Base-by-base conservation (phyloP, 2,113 vertebrate species). In the Lipotes vexillifer region DNA sequence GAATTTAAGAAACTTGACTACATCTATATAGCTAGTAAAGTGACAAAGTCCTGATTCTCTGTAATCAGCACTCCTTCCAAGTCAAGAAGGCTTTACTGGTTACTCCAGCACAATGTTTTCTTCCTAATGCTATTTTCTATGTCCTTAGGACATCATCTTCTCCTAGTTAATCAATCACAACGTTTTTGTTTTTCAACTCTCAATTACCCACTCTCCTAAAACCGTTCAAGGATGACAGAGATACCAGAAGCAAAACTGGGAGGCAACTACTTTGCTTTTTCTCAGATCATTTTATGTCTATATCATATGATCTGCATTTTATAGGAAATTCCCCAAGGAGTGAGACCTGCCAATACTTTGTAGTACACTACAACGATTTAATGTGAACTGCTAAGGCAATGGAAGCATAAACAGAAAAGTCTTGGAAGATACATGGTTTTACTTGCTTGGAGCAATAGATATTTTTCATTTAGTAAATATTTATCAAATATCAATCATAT, bases 311-410 rank as follows among this genome's bases (percentile, higher is more conserved):
- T 33, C 29, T 93, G 14, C 36, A 72, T n/a, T 65, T 80, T 52
- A 95, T 0, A 90, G 36, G 18, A 84, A 97, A 88, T 33, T n/a
- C 31, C 44, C 44, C 57, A 88, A 94, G 77, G 57, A 74, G n/a
- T 72, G 49, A 93, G 83, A 94, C 33, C 55, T 92, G 25, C 17
- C 49, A 94, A 85, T 61, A 94, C 33, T 49, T 93, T 95, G 85
- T 33, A 81, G 33, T 52, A 88, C 38, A 86, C 5, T 46, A 1
- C 23, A 77, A 86, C 71, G 69, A 83, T 13, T 68, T 69, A 59
- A 95, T 27, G 27, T 66, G 74, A 78, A 74, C 15, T 69, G 44
- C 59, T 66, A 83, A 94, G 92, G 68, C 36, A 52, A 61, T 0
- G 83, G 57, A 77, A 90, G 33, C 33, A 91, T 84, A 94, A 90